These are phyloP conservation scores for Idaea biselata DNA, from an alignment of 2,888 invertebrate genomes.

Conservation along the genomic window DNA sequence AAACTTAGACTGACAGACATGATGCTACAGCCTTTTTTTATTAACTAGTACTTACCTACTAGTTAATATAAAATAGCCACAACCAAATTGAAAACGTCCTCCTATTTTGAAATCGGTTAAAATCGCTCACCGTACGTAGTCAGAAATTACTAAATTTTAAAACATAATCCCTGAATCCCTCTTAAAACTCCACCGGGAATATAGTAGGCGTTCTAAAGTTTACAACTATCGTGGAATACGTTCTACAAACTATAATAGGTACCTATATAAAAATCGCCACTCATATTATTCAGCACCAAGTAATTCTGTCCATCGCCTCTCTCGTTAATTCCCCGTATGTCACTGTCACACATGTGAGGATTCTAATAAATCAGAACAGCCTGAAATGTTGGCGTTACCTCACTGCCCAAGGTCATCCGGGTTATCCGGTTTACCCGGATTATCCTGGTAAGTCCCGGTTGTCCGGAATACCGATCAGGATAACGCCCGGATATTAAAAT, in stretches of 20 bases:
- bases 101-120: too few relatives aligned
- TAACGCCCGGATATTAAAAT: background rate
- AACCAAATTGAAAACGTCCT: too few relatives aligned
- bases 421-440: slow-evolving; percentile 1
- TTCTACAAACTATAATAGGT: background rate
- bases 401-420: background rate
- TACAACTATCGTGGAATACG: background rate
- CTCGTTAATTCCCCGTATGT: background rate
- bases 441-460: background rate
- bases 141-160: too few relatives aligned
- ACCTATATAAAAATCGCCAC: background rate
- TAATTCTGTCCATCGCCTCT: background rate
- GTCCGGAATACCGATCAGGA: background rate
- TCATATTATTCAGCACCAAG: background rate
- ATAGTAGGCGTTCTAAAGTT: too few relatives aligned
- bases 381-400: background rate
- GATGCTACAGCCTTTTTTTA: too few relatives aligned
- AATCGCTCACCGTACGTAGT: too few relatives aligned
- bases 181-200: too few relatives aligned
- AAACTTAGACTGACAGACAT: too few relatives aligned
- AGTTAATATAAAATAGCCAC: too few relatives aligned
- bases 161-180: too few relatives aligned
- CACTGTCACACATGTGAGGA: background rate
- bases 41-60: too few relatives aligned
- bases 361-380: slow-evolving; percentile 1